Conservation (phyloP, 2,888 invertebrate species). For the Stenoptilia bipunctidactyla region DNA sequence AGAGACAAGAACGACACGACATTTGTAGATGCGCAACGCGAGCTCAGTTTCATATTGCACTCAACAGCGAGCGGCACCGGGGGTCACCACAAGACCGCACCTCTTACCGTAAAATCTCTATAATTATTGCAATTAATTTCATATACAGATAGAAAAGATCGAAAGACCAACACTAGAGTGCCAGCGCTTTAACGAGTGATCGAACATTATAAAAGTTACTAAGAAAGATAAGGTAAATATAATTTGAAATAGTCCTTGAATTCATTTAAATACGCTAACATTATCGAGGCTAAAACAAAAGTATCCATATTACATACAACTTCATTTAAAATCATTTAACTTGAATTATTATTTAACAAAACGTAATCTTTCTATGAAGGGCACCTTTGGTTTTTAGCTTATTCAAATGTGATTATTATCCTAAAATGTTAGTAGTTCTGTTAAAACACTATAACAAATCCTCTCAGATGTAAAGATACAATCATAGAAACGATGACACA, state of each 20-base stretch:
- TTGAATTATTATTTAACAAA: conserved; percentile 69
- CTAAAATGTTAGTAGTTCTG: conserved; percentile 66
- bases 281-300: conserved; percentile 66
- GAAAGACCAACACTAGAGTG: conserved; percentile 67
- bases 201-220: conserved; percentile 63
- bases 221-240: conserved; percentile 68
- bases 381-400: conserved; percentile 91
- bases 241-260: conserved; percentile 68
- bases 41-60: conserved; percentile 38
- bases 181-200: conserved; percentile 69
- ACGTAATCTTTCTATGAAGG: conserved; percentile 76
- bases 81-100: conserved; percentile 19
- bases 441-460: conserved; percentile 62
- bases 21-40: conserved; percentile 27
- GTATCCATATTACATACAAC: conserved; percentile 63
- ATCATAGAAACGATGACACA: conserved; percentile 59
- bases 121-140: conserved; percentile 45
- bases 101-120: conserved; percentile 12
- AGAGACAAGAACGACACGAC: conserved; percentile 21
- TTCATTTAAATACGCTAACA: conserved; percentile 64
- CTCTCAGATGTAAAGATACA: conserved; percentile 48
- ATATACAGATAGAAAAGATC: conserved; percentile 51
- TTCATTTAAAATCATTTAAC: conserved; percentile 66
- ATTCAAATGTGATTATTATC: conserved; percentile 70
- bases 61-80: conserved; percentile 28